Conservation (phyloP, 2,888 invertebrate species). For the Nymphalis c-album region DNA sequence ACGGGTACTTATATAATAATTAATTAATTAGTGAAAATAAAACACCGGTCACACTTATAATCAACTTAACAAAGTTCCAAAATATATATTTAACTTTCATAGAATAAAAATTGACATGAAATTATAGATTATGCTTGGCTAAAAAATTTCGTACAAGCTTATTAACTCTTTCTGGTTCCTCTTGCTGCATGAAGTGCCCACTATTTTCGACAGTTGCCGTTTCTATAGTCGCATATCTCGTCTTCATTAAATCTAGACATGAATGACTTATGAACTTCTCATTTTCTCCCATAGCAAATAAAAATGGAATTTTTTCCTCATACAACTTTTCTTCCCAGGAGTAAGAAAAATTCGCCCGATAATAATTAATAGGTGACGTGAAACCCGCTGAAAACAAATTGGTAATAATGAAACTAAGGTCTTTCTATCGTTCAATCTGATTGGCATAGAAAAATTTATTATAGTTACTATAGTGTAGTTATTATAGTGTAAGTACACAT, state of each 20-base stretch:
- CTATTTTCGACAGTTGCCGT: slow-evolving; percentile 67
- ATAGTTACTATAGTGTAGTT: too few species aligned
- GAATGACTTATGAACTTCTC: slow-evolving; percentile 62
- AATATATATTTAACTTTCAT: too few species aligned
- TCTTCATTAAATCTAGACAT: slow-evolving; percentile 59
- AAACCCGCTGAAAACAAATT: slow-evolving; percentile 69
- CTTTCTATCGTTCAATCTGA: too few species aligned
- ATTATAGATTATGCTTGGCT: slow-evolving; percentile 51
- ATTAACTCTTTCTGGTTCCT: slow-evolving; percentile 78
- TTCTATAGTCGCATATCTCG: slow-evolving; percentile 67
- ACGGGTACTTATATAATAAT: too few species aligned
- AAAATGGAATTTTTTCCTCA: slow-evolving; percentile 64
- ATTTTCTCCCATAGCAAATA: slow-evolving; percentile 68
- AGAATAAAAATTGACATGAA: background rate
- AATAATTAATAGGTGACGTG: slow-evolving; percentile 81
- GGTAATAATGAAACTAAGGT: background rate
- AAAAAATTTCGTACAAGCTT: slow-evolving; percentile 73
- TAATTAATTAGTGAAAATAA: too few species aligned
- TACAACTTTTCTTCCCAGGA: slow-evolving; percentile 50
- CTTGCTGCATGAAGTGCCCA: slow-evolving; percentile 81
- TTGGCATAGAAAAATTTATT: too few species aligned
- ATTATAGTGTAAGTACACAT: too few species aligned
- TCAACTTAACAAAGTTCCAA: too few species aligned
- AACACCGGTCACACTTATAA: too few species aligned
- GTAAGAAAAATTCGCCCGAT: slow-evolving; percentile 71